Conservation (phyloP, 92 coral and sea anemone genomes). For the Desmophyllum pertusum region DNA sequence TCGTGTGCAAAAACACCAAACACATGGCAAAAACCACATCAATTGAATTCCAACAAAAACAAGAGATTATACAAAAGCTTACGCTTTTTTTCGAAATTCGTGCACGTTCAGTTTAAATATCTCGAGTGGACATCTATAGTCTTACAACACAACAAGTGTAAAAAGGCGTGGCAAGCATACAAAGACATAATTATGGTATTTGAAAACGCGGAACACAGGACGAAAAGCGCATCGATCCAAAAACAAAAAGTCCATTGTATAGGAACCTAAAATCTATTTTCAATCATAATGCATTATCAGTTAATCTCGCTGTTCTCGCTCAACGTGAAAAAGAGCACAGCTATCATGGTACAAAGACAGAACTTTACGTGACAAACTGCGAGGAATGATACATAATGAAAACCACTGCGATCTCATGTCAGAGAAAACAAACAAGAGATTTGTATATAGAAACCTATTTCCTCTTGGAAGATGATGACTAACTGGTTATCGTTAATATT, state of each 20-base stretch:
- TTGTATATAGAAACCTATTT: not conserved
- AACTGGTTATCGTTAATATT: not conserved
- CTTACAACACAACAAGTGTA: not conserved
- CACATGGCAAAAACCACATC: not conserved
- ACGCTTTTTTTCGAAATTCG: not conserved
- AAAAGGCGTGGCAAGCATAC: not conserved
- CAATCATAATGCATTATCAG: not conserved
- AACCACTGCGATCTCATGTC: conserved; percentile 1
- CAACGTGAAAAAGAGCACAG: not conserved
- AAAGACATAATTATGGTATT: not conserved
- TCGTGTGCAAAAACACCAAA: not conserved
- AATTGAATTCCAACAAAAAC: not conserved
- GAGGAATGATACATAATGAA: not conserved
- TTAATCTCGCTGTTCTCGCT: not conserved
- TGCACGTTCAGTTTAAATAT: not conserved
- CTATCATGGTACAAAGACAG: not conserved
- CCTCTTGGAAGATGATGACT: not conserved
- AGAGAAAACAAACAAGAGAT: not conserved
- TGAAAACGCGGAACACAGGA: not conserved
- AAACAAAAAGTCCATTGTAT: not conserved
- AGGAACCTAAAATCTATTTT: not conserved
- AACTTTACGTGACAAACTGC: not conserved
- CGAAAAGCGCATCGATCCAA: not conserved
- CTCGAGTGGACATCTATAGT: not conserved
- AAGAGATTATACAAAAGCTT: not conserved